Base-by-base conservation (phyloP, 2,888 invertebrate genomes). In the Pandemis heparana region DNA sequence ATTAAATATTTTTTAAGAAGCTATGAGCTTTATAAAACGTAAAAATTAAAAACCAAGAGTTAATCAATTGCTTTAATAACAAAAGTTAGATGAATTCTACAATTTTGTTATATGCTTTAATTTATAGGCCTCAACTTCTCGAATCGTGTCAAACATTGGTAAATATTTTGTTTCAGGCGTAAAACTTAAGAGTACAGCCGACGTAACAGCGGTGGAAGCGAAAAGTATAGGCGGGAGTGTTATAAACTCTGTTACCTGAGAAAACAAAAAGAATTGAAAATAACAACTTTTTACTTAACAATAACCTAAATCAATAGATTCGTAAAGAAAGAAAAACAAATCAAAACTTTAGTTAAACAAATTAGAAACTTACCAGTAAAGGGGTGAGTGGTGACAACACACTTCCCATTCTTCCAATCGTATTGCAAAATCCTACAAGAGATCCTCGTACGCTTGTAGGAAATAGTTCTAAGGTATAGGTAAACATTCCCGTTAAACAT, bases 361-460 rank as follows among this genome's bases (percentile, higher is more conserved):
- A n/a, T 43, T 32, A 32, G 71, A 59, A 69, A 53, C 66, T 68
- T 83, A 92, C 92, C 87, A 92, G 75, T 73, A 92, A 77, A 2
- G 91, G 89, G 6, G 92, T 92, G 0, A 92, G 80, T 1, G 92
- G 92, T 5, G 92, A 89, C 75, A 92, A 75, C 89, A 91, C 88
- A 69, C 90, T 85, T 16, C 92, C 92, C 16, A 90, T 14, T 66
- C 92, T 87, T 0, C 91, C 91, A 0, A 87, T 84, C 1, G 89
- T 90, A 70, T 87, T 90, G 6, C 92, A 87, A 78, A 82, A 85
- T 10, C 92, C 92, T 16, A 92, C 80, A 14, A 92, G 79, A 0
- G 90, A 88, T 5, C 91, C 92, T 79, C 92, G 82, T 1, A 90
- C 90, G 60, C 91, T 92, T 0, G 92, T 92, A 0, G 92, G 92